Evolutionary conservation across 2,113 vertebrate genomes (phyloP).

Genomic region (Isichthys henryi): DNA sequence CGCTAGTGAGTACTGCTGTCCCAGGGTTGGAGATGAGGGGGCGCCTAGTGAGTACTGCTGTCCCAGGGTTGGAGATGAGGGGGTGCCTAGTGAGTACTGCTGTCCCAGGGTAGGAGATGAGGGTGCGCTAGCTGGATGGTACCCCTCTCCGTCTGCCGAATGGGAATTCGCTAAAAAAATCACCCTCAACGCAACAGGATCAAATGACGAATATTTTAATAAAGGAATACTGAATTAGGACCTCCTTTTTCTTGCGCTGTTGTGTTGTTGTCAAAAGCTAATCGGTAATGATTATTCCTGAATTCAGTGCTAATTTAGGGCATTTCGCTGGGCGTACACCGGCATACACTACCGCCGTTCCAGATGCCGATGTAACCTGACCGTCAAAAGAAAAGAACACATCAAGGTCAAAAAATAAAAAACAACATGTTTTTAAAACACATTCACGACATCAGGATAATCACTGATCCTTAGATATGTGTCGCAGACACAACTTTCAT

Average conservation of each 20-base stretch:
- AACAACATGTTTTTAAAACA: neutral
- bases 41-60: neutral
- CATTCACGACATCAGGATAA: neutral
- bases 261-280: neutral
- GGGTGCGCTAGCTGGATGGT: neutral
- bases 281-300: neutral
- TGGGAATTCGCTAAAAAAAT: neutral
- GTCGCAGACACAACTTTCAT: neutral
- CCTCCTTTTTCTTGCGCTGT: neutral
- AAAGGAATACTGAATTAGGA: neutral
- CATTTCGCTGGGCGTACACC: neutral
- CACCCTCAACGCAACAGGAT: neutral
- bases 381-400: neutral
- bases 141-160: neutral
- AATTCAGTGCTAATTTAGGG: neutral
- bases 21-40: neutral
- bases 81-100: too few relatives aligned
- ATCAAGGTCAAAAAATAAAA: neutral
- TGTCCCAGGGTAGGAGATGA: neutral
- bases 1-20: too few relatives aligned
- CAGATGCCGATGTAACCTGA: neutral
- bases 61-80: neutral
- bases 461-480: neutral
- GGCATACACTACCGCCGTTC: neutral
- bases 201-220: neutral